Evolutionary conservation across 2,888 invertebrate genomes (phyloP).

Genomic region (Chydorus sphaericus): DNA sequence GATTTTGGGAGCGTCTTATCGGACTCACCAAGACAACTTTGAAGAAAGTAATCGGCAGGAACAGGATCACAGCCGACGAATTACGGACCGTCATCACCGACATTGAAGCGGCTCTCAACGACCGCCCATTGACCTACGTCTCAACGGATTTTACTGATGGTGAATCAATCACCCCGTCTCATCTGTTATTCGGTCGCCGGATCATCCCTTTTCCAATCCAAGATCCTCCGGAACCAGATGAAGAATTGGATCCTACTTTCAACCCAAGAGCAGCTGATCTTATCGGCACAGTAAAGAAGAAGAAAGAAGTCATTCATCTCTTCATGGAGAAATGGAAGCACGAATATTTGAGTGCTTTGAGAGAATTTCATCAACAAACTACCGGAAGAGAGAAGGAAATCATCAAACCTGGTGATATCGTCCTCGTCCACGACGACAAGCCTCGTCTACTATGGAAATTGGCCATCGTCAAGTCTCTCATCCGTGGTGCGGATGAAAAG

Average conservation of each 20-base stretch:
- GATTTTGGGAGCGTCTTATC: conserved; percentile 14
- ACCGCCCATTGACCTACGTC: conserved; percentile 7
- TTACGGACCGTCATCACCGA: conserved; percentile 1
- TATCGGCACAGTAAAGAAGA: neutral
- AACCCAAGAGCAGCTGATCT: too few species aligned
- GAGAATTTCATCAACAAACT: neutral
- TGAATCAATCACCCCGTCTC: conserved; percentile 8
- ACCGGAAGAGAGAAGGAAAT: neutral
- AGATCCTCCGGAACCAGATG: too few species aligned
- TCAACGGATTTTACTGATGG: neutral
- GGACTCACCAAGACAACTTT: conserved; percentile 5
- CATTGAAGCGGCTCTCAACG: conserved; percentile 1
- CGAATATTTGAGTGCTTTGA: neutral
- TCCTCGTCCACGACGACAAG: conserved; percentile 3
- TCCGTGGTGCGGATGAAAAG: neutral
- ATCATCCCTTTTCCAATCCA: neutral
- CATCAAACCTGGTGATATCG: conserved; percentile 7
- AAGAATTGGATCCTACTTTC: too few species aligned
- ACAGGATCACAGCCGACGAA: neutral
- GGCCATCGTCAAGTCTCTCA: conserved; percentile 3
- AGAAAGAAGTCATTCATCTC: neutral
- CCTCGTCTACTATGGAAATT: conserved; percentile 5
- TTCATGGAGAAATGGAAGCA: neutral
- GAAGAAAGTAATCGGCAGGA: neutral
- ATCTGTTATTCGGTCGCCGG: neutral